A percentile compares a stretch with the other conserved stretches of the same genome.
phyloP scores from a whole-genome alignment of 2,888 invertebrate species.

The Celastrina argiolus region DNA sequence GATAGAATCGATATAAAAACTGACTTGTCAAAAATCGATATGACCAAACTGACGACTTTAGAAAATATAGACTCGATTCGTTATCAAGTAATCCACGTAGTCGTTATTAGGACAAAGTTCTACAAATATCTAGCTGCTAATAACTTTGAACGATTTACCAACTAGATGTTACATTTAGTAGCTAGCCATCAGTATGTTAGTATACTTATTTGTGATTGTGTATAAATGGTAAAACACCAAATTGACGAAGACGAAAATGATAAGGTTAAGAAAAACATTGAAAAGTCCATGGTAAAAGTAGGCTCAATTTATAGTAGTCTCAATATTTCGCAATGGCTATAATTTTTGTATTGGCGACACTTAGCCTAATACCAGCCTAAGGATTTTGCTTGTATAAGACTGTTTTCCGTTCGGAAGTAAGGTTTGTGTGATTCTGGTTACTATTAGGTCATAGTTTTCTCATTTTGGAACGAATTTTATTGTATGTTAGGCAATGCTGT shows the following conservation, averaged over 20 bases:
- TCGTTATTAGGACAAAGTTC: background rate
- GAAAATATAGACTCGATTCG: background rate
- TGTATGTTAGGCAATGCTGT: background rate
- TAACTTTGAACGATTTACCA: background rate
- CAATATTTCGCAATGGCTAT: background rate
- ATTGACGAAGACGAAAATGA: background rate
- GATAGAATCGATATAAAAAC: background rate
- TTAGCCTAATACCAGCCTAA: conserved; percentile 14
- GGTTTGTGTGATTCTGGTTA: conserved; percentile 21
- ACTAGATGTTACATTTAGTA: background rate
- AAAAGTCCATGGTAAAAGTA: conserved; percentile 6
- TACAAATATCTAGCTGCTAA: background rate
- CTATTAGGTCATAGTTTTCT: conserved; percentile 14
- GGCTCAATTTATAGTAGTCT: conserved; percentile 7
- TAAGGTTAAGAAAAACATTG: background rate
- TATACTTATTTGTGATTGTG: background rate
- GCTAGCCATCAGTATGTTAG: background rate
- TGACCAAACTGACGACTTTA: background rate
- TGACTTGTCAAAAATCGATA: background rate
- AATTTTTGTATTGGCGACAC: background rate
- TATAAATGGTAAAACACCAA: background rate
- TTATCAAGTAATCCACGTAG: background rate
- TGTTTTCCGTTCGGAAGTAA: conserved; percentile 15
- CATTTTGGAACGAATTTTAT: conserved; percentile 15
- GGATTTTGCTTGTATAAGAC: conserved; percentile 19